Base-by-base conservation (phyloP, 2,888 invertebrate species). In the Apamea sordens region DNA sequence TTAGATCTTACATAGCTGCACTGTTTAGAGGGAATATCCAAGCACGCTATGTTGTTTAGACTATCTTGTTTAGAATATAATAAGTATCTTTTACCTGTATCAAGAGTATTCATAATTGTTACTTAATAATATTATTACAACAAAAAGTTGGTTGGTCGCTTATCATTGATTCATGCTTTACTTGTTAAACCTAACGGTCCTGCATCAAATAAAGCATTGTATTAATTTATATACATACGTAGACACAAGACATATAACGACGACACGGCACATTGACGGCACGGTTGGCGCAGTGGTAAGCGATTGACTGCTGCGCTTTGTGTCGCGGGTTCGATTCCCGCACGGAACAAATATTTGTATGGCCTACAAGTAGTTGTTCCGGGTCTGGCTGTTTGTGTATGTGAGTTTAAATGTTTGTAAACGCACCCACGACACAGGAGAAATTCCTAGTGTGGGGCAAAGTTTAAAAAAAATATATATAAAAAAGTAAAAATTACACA, bases 1-100 rank as follows among this genome's bases (percentile, higher is more conserved):
- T 79, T n/a, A 74, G n/a, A 65, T 67, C 5, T 59, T 70, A 71
- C 21, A 53, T 21, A 32, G 21, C n/a, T 53, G 36, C 36, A 50
- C 28, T 56, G 53, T 63, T 28, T 63, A 61, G 44, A 24, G 3
- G 1, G 15, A 50, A 32, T 36, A 50, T 59, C 50, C 21, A 21
- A 80, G 50, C 13, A 24, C 3, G 15, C 44, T 7, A 7, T 32
- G 13, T 41, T 59, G n/a, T 41, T 6, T 36, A 41, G 41, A 41
- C 10, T 81, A 13, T n/a, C 28, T 41, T 5, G 18, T 47, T 7
- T 24, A 13, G 8, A 32, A n/a, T 50, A 56, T 70, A 15, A 15
- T 32, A 41, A 5, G 6, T 44, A 44, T 18, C 0, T 15, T 67
- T 65, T n/a, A 28, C 28, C 15, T 32, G 32, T 32, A 10, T 64